Percentiles rank a stretch among this genome's conserved stretches.
phyloP scores from a whole-genome alignment of 2,888 invertebrate genomes.

The Chalcis sispes region DNA sequence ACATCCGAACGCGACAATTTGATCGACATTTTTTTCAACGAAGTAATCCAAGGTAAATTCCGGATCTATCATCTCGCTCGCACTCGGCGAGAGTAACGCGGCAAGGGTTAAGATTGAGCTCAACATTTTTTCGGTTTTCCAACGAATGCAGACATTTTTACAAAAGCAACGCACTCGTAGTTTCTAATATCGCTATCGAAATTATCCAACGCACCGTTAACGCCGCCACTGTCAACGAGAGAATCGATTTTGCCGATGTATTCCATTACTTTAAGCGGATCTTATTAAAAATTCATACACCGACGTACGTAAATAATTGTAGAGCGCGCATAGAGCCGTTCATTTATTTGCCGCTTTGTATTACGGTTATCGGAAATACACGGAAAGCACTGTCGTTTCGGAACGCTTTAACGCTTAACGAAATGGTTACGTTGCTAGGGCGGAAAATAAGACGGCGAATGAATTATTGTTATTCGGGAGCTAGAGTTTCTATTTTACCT shows the following conservation, averaged over 20 bases:
- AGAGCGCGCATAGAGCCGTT: constrained; percentile 8
- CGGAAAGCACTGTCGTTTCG: constrained; percentile 4
- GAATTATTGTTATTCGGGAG: constrained; percentile 41
- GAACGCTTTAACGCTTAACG: neutral
- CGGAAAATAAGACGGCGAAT: neutral
- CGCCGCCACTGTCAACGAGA: too few species aligned
- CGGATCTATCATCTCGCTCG: constrained; percentile 15
- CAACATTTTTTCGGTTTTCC: neutral
- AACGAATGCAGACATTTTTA: too few species aligned
- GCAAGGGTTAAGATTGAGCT: neutral
- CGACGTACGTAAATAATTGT: constrained; percentile 43
- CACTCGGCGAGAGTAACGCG: neutral
- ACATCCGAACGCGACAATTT: constrained; percentile 62
- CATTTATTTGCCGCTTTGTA: constrained; percentile 28
- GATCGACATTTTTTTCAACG: constrained; percentile 57
- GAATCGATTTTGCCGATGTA: neutral
- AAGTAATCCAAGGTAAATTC: constrained; percentile 60
- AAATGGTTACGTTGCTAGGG: neutral
- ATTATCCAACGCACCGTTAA: neutral
- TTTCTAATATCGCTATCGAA: too few species aligned
- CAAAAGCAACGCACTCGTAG: too few species aligned
- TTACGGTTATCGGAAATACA: constrained; percentile 11
- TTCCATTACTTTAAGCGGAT: constrained; percentile 9
- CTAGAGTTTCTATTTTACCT: constrained; percentile 4
- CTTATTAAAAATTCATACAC: constrained; percentile 36